Evolutionary conservation across 2,113 vertebrate species (phyloP), one percentile per base, ranked within the genome.

Genomic region (Numenius arquata): DNA sequence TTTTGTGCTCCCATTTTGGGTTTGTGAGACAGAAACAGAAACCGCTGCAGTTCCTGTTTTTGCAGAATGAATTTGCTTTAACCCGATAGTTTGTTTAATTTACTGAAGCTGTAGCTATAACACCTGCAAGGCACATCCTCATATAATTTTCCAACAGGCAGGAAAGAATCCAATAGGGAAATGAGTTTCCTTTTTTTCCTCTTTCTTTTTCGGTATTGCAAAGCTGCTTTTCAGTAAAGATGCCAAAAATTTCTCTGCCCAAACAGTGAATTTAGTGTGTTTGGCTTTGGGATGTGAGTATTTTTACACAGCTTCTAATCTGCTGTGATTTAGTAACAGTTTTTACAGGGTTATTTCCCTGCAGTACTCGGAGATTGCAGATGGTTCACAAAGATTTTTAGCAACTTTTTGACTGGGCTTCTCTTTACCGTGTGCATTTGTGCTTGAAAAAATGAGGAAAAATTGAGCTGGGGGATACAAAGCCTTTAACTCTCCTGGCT

Each of bases 111-210:
- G 88, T 90, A 79, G 84, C 89, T 94, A 61, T 91, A 92, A 94
- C 96, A 97, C 96, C 95, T 97, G 95, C 96, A 92, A 91, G 92
- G 91, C 84, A 95, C 66, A 89, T 85, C 66, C 66, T 95, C 67
- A 3, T 58, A 21, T 82, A 65, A 94, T 93, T 95, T 94, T 95
- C 81, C 67, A 34, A 66, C 58, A 89, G 48, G 81, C 77, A 89
- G 84, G 67, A 91, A 94, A 95, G 38, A 85, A 85, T 91, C 91
- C 95, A 94, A n/a, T 18, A 76, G 78, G 63, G 87, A 95, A 96
- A 95, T 87, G 19, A 95, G 67, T 90, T 96, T 94, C 71, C 19
- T 58, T 94, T 91, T 90, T 73, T 41, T 11, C 53, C 38, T 63
- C 29, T 50, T 78, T 61, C 61, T 93, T 90, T 90, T 95, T 79